phyloP scores from a whole-genome alignment of 2,888 invertebrate genomes.

The Thalpophila matura region DNA sequence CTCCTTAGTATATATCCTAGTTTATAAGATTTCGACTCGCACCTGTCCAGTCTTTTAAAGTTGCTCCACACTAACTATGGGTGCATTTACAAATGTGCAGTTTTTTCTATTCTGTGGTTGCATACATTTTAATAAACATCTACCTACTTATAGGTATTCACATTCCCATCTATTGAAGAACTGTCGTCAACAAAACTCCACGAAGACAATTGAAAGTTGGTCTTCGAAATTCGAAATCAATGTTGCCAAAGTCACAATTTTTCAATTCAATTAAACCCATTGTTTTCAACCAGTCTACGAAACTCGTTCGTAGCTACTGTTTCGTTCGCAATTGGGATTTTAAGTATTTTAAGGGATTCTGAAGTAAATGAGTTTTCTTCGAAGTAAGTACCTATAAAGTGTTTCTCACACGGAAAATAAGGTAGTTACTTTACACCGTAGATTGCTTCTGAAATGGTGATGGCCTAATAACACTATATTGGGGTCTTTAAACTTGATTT shows the following conservation, averaged over 20 bases:
- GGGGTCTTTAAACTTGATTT: constrained; percentile 9
- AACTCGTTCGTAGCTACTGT: constrained; percentile 29
- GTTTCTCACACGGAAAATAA: constrained; percentile 48
- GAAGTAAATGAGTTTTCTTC: constrained; percentile 54
- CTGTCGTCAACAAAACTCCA: neutral
- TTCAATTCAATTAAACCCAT: constrained; percentile 46
- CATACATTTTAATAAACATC: too few species aligned
- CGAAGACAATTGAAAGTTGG: neutral
- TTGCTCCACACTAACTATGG: too few species aligned
- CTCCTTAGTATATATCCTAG: too few species aligned
- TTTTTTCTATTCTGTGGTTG: too few species aligned
- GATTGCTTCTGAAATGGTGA: constrained; percentile 41
- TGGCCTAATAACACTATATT: constrained; percentile 42
- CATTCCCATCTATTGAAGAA: neutral
- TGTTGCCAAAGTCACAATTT: constrained; percentile 24
- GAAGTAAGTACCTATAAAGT: constrained; percentile 48
- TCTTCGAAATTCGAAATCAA: constrained; percentile 1
- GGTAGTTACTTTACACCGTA: constrained; percentile 44
- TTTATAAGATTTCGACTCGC: too few species aligned
- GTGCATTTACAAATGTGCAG: too few species aligned
- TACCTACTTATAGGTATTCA: too few species aligned
- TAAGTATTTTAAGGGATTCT: constrained; percentile 27
- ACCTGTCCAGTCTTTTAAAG: too few species aligned
- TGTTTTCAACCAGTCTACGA: constrained; percentile 35
- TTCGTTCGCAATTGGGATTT: constrained; percentile 24